These are phyloP conservation scores for Rhopilema esculentum DNA, from an alignment of 30 jellyfish, hydroid and myxozoan species.

Conservation along the genomic window DNA sequence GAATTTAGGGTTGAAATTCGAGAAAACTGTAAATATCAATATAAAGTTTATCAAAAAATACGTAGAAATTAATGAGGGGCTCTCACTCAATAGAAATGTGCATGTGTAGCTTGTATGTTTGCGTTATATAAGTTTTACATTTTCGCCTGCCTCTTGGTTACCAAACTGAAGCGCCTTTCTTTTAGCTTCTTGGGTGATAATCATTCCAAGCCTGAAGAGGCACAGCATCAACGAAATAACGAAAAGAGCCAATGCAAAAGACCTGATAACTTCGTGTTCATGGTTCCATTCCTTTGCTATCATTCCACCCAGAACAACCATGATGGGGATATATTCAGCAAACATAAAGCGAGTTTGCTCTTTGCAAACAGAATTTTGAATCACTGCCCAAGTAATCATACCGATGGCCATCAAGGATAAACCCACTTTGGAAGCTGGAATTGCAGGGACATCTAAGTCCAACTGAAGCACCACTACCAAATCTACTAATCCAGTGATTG, in stretches of 20 bases:
- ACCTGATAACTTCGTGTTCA: constrained; percentile 43
- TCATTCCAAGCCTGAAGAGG: constrained; percentile 41
- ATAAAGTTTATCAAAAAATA: no score
- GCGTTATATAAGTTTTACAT: constrained; percentile 29
- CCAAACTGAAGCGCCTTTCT: constrained; percentile 15
- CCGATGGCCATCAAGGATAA: constrained; percentile 32
- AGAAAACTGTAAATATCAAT: no score
- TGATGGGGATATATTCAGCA: constrained; percentile 32
- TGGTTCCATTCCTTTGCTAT: constrained; percentile 44
- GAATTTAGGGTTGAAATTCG: no score
- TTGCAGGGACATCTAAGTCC: constrained; percentile 21
- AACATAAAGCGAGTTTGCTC: constrained; percentile 43
- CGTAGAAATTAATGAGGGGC: neutral
- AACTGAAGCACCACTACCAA: constrained; percentile 35
- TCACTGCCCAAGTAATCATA: constrained; percentile 23
- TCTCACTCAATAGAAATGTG: no score
- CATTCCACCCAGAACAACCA: constrained; percentile 35
- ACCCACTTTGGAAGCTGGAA: constrained; percentile 34
- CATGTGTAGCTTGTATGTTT: neutral
- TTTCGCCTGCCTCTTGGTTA: constrained; percentile 25
- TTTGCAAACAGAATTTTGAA: constrained; percentile 29
- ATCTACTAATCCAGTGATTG: constrained; percentile 35
- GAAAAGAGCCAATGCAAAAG: constrained; percentile 42
- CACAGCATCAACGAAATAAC: constrained; percentile 31
- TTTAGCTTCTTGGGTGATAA: constrained; percentile 21